Evolutionary conservation across 2,888 invertebrate genomes (phyloP), one percentile per base, ranked within the genome.

Genomic region (Rhaphigaster nebulosa): DNA sequence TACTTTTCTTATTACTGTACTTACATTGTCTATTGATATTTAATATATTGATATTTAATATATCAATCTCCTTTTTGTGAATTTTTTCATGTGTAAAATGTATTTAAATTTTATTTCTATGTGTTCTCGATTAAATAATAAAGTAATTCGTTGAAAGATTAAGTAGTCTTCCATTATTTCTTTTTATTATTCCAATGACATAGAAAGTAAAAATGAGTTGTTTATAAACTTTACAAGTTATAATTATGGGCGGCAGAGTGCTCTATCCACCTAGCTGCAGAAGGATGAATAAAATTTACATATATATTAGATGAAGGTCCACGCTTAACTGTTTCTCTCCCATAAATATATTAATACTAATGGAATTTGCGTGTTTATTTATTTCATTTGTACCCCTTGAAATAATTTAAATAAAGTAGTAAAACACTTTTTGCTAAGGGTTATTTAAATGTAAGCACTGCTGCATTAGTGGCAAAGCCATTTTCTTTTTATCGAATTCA

Each of bases 321-420:
- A 26, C 26, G 23, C 41, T 80, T 80, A 80, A 80, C 80, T 80
- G 80, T 80, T 80, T 80, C 80, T 23, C 38, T 80, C 80, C 38
- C 38, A 80, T 80, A 80, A 38, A 80, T 80, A 80, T 80, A 80
- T 80, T 80, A 80, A 80, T 80, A 80, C 80, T 80, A 80, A 80
- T 80, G 80, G 12, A 80, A 41, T 80, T 41, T 41, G 20, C 23
- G 26, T 80, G 80, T 26, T 80, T 26, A 80, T 80, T 80, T 80
- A 80, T 80, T 41, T 80, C 38, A 41, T 80, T 80, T 80, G 23
- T 5, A 23, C 1, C n/a, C 65, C 65, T 29, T 29, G 26, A 65
- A 10, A 65, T 41, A n/a, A 29, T 65, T 65, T 29, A 29, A 65
- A 65, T 65, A 65, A 65, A n/a, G 65, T 65, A 65, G 12, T 29